Percentiles rank a stretch among this genome's conserved stretches.
These are phyloP conservation scores for Pteria penguin DNA, from an alignment of 2,888 invertebrate species.

Conservation along the genomic window DNA sequence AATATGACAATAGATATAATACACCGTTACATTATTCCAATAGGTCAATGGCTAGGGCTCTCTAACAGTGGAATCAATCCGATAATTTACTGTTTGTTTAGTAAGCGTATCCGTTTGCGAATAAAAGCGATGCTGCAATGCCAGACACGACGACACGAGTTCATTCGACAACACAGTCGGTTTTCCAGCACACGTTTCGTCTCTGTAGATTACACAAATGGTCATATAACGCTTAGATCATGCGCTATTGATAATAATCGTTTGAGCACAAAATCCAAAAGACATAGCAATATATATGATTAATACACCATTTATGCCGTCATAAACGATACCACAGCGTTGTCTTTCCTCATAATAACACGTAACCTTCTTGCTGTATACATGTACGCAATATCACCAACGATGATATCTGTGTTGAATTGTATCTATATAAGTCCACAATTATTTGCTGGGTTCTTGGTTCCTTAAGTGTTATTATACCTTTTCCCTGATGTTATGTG, in stretches of 20 bases:
- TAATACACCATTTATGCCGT: no score
- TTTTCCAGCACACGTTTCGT: slow-evolving; percentile 82
- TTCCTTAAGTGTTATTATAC: no score
- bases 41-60: slow-evolving; percentile 96
- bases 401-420: no score
- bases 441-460: no score
- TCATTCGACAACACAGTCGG: slow-evolving; percentile 42
- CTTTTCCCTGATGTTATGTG: no score
- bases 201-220: slow-evolving; percentile 70
- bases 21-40: slow-evolving; percentile 86
- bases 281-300: not conserved
- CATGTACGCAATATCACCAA: no score
- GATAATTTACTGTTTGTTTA: slow-evolving; percentile 95
- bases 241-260: slow-evolving; percentile 10
- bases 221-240: slow-evolving; percentile 60
- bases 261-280: no score
- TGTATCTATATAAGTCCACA: no score
- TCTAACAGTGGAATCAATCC: slow-evolving; percentile 98
- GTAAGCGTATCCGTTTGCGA: slow-evolving; percentile 94
- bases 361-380: no score
- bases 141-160: slow-evolving; percentile 25
- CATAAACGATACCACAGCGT: no score
- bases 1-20: slow-evolving; percentile 78
- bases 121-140: slow-evolving; percentile 82
- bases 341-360: no score